Conservation (phyloP, 2,888 invertebrate genomes). For the Euspilapteryx auroguttella region DNA sequence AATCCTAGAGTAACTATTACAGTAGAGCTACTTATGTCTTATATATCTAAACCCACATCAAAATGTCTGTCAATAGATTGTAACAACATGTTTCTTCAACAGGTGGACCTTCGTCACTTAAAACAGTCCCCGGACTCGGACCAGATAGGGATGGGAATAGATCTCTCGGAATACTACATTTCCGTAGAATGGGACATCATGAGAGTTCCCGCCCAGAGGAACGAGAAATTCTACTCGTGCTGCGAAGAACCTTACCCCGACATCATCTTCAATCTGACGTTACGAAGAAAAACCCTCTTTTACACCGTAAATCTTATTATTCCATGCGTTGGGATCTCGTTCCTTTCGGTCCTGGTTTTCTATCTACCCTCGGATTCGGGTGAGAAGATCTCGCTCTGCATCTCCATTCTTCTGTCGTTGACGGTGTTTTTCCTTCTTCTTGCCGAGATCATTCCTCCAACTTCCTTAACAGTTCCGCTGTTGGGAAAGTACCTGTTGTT, state of each 20-base stretch:
- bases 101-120: slow-evolving; percentile 90
- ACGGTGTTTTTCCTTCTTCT: slow-evolving; percentile 93
- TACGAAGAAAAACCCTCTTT: slow-evolving; percentile 93
- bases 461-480: slow-evolving; percentile 88
- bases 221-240: slow-evolving; percentile 94
- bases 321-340: slow-evolving; percentile 96
- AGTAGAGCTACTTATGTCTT: too few species aligned
- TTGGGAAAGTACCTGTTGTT: slow-evolving; percentile 91
- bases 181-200: slow-evolving; percentile 99
- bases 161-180: slow-evolving; percentile 92
- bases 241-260: slow-evolving; percentile 97
- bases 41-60: too few species aligned
- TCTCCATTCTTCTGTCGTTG: slow-evolving; percentile 88
- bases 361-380: slow-evolving; percentile 97
- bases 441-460: slow-evolving; percentile 93
- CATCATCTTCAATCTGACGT: slow-evolving; percentile 96
- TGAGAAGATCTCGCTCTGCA: slow-evolving; percentile 96
- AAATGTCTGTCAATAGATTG: too few species aligned
- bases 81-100: too few species aligned
- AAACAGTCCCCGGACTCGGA: slow-evolving; percentile 86
- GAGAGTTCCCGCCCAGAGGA: slow-evolving; percentile 86
- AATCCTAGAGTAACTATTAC: too few species aligned
- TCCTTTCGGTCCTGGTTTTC: slow-evolving; percentile 95
- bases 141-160: slow-evolving; percentile 87
- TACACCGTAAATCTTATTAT: slow-evolving; percentile 97